phyloP scores from a whole-genome alignment of 2,797 vertebrate species.

The Sardinella longiceps region DNA sequence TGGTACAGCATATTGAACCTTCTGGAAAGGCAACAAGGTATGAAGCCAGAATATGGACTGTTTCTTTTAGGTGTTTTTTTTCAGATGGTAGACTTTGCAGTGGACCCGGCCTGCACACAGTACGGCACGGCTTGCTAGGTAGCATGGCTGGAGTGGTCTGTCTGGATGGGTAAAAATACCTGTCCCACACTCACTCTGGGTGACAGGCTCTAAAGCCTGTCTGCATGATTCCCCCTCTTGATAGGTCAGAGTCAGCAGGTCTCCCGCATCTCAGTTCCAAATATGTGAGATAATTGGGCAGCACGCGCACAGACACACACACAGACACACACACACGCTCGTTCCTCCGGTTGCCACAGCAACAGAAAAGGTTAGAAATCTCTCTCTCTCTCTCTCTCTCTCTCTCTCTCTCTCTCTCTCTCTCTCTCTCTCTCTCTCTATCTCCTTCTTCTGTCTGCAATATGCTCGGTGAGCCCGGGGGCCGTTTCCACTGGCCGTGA shows the following conservation, averaged over 20 bases:
- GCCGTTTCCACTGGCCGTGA: slow-evolving; percentile 59
- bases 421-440: too few relatives aligned
- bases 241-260: slow-evolving; percentile 54
- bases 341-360: slow-evolving; percentile 56
- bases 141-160: slow-evolving; percentile 14
- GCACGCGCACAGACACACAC: slow-evolving; percentile 43
- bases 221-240: slow-evolving; percentile 37
- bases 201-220: slow-evolving; percentile 33
- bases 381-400: too few relatives aligned
- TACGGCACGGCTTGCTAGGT: neutral
- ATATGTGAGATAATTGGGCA: slow-evolving; percentile 59
- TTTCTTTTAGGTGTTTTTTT: neutral
- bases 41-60: neutral
- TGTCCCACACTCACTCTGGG: slow-evolving; percentile 30
- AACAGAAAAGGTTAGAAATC: slow-evolving; percentile 55
- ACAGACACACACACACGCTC: neutral
- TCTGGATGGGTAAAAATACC: slow-evolving; percentile 39
- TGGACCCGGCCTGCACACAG: too few relatives aligned
- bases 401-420: too few relatives aligned
- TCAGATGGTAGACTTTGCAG: neutral
- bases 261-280: slow-evolving; percentile 44
- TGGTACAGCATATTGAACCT: neutral
- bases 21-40: neutral
- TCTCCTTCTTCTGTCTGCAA: slow-evolving; percentile 51
- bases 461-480: slow-evolving; percentile 52